Percentiles rank a stretch among this genome's conserved stretches.
Conservation (phyloP, 1,140 invertebrate species). For the Diorhabda elongata region DNA sequence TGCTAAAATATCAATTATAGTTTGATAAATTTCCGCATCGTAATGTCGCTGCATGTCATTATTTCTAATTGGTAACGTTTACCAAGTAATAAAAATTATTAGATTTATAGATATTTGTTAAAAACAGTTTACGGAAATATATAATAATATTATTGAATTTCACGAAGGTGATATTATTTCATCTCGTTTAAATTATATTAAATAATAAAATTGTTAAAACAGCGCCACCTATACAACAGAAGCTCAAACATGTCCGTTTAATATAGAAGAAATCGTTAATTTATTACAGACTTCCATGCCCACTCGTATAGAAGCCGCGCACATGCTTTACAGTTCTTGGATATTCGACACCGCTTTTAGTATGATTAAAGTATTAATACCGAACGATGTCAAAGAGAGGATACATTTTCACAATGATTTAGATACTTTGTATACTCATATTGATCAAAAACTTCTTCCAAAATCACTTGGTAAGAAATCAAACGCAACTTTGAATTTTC, state of each 20-base stretch:
- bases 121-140: too few relatives aligned
- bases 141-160: too few relatives aligned
- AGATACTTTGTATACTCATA: constrained; percentile 70
- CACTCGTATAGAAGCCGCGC: constrained; percentile 66
- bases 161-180: too few relatives aligned
- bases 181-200: too few relatives aligned
- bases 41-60: too few relatives aligned
- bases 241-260: neutral
- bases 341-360: constrained; percentile 72
- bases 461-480: constrained; percentile 42
- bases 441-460: constrained; percentile 65
- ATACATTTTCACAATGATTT: constrained; percentile 72
- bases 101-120: too few relatives aligned
- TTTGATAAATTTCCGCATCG: too few relatives aligned
- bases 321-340: constrained; percentile 75
- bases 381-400: constrained; percentile 60
- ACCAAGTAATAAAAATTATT: too few relatives aligned
- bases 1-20: too few relatives aligned
- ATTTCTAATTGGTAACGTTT: too few relatives aligned
- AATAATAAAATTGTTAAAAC: too few relatives aligned
- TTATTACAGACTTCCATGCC: constrained; percentile 64
- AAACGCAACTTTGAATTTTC: neutral
- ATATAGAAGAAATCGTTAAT: neutral
- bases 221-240: too few relatives aligned
- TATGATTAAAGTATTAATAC: constrained; percentile 71